Evolutionary conservation across 1,140 invertebrate species (phyloP).

Genomic region (Coboldia fuscipes): DNA sequence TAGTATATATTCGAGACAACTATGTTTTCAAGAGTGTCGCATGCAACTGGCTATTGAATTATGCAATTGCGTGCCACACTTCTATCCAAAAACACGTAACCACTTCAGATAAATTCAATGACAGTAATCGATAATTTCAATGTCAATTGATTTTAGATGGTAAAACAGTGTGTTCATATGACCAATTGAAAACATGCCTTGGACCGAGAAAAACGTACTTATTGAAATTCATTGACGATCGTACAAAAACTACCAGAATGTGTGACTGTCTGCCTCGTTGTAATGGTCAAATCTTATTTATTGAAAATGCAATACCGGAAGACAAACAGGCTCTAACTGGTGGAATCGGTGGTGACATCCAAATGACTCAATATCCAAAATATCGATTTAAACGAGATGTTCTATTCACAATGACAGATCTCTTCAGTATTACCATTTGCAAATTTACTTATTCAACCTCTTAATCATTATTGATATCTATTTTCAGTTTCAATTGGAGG

Average conservation of each 20-base stretch:
- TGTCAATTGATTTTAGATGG: slow-evolving; percentile 6
- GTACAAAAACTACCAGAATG: neutral
- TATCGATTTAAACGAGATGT: slow-evolving; percentile 13
- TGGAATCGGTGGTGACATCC: slow-evolving; percentile 10
- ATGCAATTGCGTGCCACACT: slow-evolving; percentile 40
- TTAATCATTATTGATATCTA: slow-evolving; percentile 1
- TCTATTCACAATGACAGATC: slow-evolving; percentile 18
- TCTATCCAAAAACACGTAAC: slow-evolving; percentile 21
- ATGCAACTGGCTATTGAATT: slow-evolving; percentile 27
- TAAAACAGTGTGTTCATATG: slow-evolving; percentile 13
- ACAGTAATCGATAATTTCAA: neutral
- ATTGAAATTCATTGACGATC: neutral
- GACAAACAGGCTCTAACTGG: slow-evolving; percentile 10
- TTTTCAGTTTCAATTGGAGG: slow-evolving; percentile 41
- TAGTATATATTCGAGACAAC: slow-evolving; percentile 35
- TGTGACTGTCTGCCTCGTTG: slow-evolving; percentile 4
- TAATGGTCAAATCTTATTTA: neutral
- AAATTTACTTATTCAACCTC: neutral
- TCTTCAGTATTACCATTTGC: slow-evolving; percentile 9
- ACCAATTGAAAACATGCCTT: slow-evolving; percentile 11
- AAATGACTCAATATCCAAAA: slow-evolving; percentile 11
- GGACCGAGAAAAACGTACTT: neutral
- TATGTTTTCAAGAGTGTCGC: slow-evolving; percentile 41
- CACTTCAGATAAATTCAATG: neutral
- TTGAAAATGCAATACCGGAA: slow-evolving; percentile 2